These are phyloP conservation scores for Parapsyche elsis DNA, from an alignment of 1,140 invertebrate genomes.

Conservation along the genomic window DNA sequence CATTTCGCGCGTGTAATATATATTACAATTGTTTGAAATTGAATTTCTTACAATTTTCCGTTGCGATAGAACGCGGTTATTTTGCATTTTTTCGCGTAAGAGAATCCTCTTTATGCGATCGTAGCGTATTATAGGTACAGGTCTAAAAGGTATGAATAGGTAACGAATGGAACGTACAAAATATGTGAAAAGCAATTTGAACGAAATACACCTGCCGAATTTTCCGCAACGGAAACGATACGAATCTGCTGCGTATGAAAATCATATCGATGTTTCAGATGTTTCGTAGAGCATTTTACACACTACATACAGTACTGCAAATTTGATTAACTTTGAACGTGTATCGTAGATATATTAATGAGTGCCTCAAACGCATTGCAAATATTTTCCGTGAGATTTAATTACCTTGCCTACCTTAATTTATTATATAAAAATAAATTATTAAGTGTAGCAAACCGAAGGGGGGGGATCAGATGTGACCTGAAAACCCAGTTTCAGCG, in stretches of 20 bases:
- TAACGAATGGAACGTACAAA: constrained; percentile 16
- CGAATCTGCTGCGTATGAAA: background rate
- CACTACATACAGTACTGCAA: no score
- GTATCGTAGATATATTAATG: no score
- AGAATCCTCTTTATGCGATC: constrained; percentile 22
- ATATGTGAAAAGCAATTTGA: constrained; percentile 23
- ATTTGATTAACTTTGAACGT: no score
- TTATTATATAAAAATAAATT: background rate
- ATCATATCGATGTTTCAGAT: background rate
- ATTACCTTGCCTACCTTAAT: background rate
- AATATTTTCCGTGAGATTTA: no score
- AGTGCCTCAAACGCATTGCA: no score
- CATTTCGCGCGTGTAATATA: no score
- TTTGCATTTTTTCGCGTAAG: background rate
- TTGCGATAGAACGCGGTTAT: background rate
- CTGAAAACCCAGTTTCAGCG: background rate
- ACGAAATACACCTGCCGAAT: background rate
- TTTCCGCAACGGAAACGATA: constrained; percentile 13
- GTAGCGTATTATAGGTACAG: background rate
- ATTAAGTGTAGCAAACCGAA: background rate
- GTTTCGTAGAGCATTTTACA: no score
- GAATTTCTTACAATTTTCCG: background rate
- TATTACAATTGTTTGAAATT: background rate
- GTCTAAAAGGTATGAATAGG: constrained; percentile 25
- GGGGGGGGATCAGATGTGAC: background rate